Base-by-base conservation (phyloP, 2,113 vertebrate genomes). In the Hassar affinis region DNA sequence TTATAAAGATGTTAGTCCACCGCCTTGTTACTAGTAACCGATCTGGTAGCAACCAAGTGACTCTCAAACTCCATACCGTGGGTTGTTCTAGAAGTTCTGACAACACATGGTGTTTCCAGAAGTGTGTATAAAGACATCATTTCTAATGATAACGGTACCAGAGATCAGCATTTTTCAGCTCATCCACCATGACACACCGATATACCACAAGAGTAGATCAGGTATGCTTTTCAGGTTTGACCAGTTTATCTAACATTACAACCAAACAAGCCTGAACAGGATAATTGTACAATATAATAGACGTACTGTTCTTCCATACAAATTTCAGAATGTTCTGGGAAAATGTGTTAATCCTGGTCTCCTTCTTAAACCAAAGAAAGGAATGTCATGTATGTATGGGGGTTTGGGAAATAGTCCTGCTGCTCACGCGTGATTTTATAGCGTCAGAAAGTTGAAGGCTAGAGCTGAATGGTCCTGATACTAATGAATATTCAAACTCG, bases 401-500 rank as follows among this genome's bases (percentile, higher is more conserved):
- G n/a, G n/a, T n/a, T n/a, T 57, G 56, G 54, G 4, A 27, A 27
- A 33, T 17, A 27, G 57, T 61, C 57, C 57, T 61, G 57, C 4
- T 61, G 14, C 25, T 61, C 57, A 11, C 25, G 25, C 10, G n/a
- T 61, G 27, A 12, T 61, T 62, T 18, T 30, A 14, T 42, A 35
- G 51, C 7, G 35, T 77, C 17, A 18, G 27, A 56, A 76, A 35
- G 49, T 11, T 14, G 3, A 54, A 10, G 14, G 17, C 18, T 61
- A 6, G 38, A 78, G 14, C 3, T 45, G 56, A 61, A 38, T n/a
- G 25, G 20, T 7, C 33, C 9, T 42, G 61, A 15, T 25, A 8
- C 69, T 83, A 62, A 76, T 75, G 27, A 83, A 75, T 76, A 76
- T 83, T 62, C 57, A 62, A 72, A 22, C 6, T n/a, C 1, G 22